Evolutionary conservation across 2,797 vertebrate species (phyloP).

Genomic region (Centroberyx gerrardi): DNA sequence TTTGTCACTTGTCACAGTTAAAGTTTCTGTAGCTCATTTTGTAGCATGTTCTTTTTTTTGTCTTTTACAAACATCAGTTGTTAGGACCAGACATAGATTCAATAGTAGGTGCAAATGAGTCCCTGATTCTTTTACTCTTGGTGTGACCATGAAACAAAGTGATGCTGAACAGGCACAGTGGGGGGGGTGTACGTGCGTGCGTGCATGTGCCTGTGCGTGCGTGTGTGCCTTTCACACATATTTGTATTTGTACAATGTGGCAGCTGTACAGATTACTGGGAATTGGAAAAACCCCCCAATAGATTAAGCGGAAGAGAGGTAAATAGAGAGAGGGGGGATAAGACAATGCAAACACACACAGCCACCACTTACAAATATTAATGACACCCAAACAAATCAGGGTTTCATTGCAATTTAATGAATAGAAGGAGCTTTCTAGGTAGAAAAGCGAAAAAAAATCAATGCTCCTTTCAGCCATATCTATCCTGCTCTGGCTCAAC

Average conservation of each 20-base stretch:
- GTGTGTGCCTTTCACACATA: background rate
- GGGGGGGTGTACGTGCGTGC: too few relatives aligned
- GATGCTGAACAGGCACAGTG: slow-evolving; percentile 2
- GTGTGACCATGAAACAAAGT: too few relatives aligned
- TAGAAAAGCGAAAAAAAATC: slow-evolving; percentile 35
- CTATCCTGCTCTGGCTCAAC: slow-evolving; percentile 40
- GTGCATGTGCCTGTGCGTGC: background rate
- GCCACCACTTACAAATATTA: slow-evolving; percentile 44
- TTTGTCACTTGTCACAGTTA: too few relatives aligned
- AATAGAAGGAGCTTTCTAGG: slow-evolving; percentile 36
- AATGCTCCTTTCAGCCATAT: slow-evolving; percentile 24
- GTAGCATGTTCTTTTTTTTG: too few relatives aligned
- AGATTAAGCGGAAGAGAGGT: slow-evolving; percentile 10
- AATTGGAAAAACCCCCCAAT: background rate
- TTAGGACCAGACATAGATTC: too few relatives aligned
- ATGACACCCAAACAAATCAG: slow-evolving; percentile 47
- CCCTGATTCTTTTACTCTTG: too few relatives aligned
- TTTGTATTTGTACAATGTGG: slow-evolving; percentile 2
- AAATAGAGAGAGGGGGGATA: slow-evolving; percentile 12
- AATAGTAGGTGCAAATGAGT: too few relatives aligned
- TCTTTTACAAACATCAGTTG: too few relatives aligned
- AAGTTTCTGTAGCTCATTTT: too few relatives aligned
- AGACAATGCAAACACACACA: slow-evolving; percentile 41
- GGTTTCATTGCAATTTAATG: slow-evolving; percentile 50
- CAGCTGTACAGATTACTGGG: slow-evolving; percentile 3